These are phyloP conservation scores for Stictocephala bisonia DNA, from an alignment of 2,888 invertebrate genomes.

Conservation along the genomic window DNA sequence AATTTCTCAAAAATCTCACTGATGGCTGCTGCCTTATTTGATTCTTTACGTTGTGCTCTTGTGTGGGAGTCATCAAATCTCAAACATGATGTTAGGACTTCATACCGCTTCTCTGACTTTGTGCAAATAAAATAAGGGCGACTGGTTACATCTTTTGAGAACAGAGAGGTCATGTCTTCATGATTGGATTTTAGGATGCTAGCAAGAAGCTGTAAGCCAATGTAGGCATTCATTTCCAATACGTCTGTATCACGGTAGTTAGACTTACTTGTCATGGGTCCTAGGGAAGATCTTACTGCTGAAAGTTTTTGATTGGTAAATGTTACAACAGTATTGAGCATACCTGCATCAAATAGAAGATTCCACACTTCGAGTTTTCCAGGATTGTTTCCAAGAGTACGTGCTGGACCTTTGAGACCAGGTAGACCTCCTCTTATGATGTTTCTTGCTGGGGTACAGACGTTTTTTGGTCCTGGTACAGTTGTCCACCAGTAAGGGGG, in stretches of 20 bases:
- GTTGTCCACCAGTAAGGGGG: no score
- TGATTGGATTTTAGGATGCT: slow-evolving; percentile 18
- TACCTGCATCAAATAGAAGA: no score
- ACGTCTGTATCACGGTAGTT: slow-evolving; percentile 8
- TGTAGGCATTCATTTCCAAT: slow-evolving; percentile 21
- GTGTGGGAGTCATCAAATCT: slow-evolving; percentile 13
- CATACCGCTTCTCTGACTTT: not conserved
- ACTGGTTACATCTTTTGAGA: slow-evolving; percentile 15
- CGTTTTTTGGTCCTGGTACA: no score
- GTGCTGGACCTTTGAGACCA: no score
- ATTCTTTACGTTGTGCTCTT: slow-evolving; percentile 1
- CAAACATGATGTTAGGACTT: slow-evolving; percentile 2
- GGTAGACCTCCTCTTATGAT: no score
- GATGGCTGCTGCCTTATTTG: not conserved
- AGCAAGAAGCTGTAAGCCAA: slow-evolving; percentile 16
- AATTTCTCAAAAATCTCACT: not conserved
- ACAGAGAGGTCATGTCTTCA: slow-evolving; percentile 26
- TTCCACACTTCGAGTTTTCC: no score
- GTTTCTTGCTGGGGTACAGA: no score
- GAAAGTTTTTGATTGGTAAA: no score
- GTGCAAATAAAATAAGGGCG: slow-evolving; percentile 9
- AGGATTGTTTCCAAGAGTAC: no score
- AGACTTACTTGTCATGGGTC: no score
- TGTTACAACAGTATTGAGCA: no score
- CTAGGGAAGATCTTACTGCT: no score